Conservation (phyloP, 2,888 invertebrate species). For the Latheticus oryzae region DNA sequence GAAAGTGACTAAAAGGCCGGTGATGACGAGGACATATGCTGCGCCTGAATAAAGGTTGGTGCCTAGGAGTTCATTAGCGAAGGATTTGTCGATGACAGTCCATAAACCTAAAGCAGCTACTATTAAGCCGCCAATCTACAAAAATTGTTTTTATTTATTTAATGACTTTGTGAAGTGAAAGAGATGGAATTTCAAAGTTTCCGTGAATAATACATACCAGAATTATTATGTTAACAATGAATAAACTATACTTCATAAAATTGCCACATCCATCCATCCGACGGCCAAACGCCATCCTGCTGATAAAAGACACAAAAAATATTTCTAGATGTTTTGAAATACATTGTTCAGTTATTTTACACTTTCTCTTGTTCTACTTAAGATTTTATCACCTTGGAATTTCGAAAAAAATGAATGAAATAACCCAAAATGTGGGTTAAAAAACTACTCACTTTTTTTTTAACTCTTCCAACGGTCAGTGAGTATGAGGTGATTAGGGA, state of each 20-base stretch:
- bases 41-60: constrained; percentile 90
- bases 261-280: constrained; percentile 91
- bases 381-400: constrained; percentile 1
- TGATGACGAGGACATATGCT: constrained; percentile 84
- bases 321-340: constrained; percentile 9
- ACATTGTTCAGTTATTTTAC: constrained; percentile 4
- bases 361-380: constrained; percentile 31
- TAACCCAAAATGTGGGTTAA: background rate
- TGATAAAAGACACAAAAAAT: constrained; percentile 11
- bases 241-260: constrained; percentile 87
- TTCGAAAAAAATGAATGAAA: too few species aligned
- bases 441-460: constrained; percentile 2
- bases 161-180: constrained; percentile 5
- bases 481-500: too few species aligned
- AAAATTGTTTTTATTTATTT: constrained; percentile 23
- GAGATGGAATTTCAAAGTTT: constrained; percentile 17
- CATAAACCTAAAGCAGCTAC: constrained; percentile 86
- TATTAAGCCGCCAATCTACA: constrained; percentile 78
- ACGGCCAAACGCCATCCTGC: constrained; percentile 77
- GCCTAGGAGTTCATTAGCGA: constrained; percentile 85
- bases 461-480: too few species aligned
- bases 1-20: constrained; percentile 83
- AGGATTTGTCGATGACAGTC: constrained; percentile 86
- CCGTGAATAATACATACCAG: constrained; percentile 74
- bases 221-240: constrained; percentile 85